Evolutionary conservation across 2,888 invertebrate species (phyloP), one percentile per base, ranked within the genome.

Genomic region (Ryuthela nishihirai): DNA sequence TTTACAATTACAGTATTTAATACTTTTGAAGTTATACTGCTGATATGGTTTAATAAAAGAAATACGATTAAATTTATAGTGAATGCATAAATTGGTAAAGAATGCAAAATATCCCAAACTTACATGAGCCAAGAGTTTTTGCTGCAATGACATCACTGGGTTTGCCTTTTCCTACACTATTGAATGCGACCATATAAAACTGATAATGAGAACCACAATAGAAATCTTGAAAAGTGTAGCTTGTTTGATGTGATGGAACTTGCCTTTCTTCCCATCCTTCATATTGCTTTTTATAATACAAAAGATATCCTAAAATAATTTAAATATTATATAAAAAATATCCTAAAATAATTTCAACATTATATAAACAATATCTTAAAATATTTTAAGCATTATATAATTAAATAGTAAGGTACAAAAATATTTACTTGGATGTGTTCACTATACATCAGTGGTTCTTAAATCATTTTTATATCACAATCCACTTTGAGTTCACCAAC

Each of bases 51-150:
- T n/a, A n/a, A n/a, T n/a, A n/a, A n/a, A n/a, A n/a, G n/a, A n/a
- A n/a, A n/a, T n/a, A n/a, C n/a, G n/a, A n/a, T n/a, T n/a, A n/a
- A n/a, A n/a, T n/a, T n/a, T n/a, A n/a, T n/a, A n/a, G n/a, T n/a
- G n/a, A n/a, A n/a, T n/a, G 29, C n/a, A 9, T 10, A 29, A 2
- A 9, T 29, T 29, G 9, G 29, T 29, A 10, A 10, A 29, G 29
- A 1, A 2, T 29, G 9, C 9, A 29, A 2, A 29, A 29, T 10
- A 29, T 38, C 15, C 17, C 10, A 10, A 12, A 24, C 67, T 64
- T 67, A 76, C 76, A 70, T 54, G 74, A 71, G 12, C 76, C 76
- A 46, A 73, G 72, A 4, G 76, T 76, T 54, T 70, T 70, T 10
- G 72, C 70, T 6, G 69, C 66, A 9, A 76, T 67, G 2, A 69